Percentiles rank a stretch among this genome's conserved stretches.
Conservation (phyloP, 2,113 vertebrate genomes). For the Ictidomys tridecemlineatus region DNA sequence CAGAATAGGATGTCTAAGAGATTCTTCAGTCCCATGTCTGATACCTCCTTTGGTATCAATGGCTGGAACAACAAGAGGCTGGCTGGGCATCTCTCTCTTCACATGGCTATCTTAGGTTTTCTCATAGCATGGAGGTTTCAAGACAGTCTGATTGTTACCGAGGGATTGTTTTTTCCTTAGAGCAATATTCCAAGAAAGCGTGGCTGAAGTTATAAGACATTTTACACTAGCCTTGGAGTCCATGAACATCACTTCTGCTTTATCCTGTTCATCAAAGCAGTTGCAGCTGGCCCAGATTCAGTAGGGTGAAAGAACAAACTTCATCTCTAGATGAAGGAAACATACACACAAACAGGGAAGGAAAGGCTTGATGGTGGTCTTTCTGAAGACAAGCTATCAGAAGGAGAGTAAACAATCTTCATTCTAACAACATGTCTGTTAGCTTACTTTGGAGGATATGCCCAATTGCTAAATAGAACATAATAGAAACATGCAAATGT, state of each 20-base stretch:
- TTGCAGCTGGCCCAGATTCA: background rate
- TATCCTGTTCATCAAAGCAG: background rate
- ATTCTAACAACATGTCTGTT: constrained; percentile 27
- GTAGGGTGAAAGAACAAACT: background rate
- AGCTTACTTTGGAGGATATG: constrained; percentile 48
- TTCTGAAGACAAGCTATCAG: background rate
- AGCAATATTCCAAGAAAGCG: background rate
- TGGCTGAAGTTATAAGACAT: background rate
- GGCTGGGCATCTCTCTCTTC: background rate
- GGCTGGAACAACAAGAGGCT: background rate
- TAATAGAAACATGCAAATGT: constrained; percentile 52
- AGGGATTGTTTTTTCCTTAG: background rate
- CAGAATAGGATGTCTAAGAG: background rate
- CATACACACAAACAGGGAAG: background rate
- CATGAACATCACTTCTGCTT: background rate
- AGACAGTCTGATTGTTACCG: background rate
- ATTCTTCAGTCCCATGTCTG: background rate
- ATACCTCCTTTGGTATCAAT: background rate
- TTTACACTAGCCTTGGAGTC: background rate
- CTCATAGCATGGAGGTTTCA: background rate
- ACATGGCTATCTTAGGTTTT: background rate
- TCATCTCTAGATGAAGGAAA: background rate
- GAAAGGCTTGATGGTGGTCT: background rate
- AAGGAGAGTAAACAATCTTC: constrained; percentile 60
- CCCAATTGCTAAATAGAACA: background rate